Base-by-base conservation (phyloP, 2,888 invertebrate genomes). In the Pristionchus mayeri region DNA sequence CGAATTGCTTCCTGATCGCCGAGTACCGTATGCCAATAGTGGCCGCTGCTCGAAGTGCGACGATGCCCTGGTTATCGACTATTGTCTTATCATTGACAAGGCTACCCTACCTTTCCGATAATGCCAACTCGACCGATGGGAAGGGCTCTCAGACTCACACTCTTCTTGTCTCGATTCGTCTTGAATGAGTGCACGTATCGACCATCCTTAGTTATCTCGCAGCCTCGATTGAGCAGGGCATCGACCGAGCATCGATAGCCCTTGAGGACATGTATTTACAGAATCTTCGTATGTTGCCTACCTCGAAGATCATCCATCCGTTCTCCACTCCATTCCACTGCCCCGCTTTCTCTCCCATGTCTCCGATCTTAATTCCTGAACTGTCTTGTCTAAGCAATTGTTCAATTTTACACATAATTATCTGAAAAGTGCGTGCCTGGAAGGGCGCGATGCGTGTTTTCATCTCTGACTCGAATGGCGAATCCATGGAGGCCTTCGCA, bases 301-400 rank as follows among this genome's bases (percentile, higher is more conserved):
- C 87, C 63, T 87, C 86, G 81, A 90, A 90, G 75, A 86, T 86
- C 87, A 90, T 87, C 90, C 90, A 90, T 16, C 98, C 98, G 94
- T 98, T 98, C 93, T 98, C 98, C 60, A 98, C 93, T 3, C 97
- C 97, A 93, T 98, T 97, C 13, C 97, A 94, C 24, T 85, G 88
- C 0, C 96, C 97, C 63, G 96, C 94, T 94, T 98, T 98, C 93
- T 96, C 96, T 0, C 98, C 98, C 94, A 98, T 95, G 93, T 98
- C 98, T 0, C 97, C 97, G 0, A 97, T 96, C 0, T 95, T 95
- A 0, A 98, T 95, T 0, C 97, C 97, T 0, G 96, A 95, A 91
- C 16, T 54, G n/a, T 18, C 4, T 54, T 4, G 21, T 54, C 48
- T 11, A 48, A 16, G 48, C 16, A n/a, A n/a, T n/a, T 11, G 48